Conservation (phyloP, 2,113 vertebrate species). For the Rhombomys opimus region DNA sequence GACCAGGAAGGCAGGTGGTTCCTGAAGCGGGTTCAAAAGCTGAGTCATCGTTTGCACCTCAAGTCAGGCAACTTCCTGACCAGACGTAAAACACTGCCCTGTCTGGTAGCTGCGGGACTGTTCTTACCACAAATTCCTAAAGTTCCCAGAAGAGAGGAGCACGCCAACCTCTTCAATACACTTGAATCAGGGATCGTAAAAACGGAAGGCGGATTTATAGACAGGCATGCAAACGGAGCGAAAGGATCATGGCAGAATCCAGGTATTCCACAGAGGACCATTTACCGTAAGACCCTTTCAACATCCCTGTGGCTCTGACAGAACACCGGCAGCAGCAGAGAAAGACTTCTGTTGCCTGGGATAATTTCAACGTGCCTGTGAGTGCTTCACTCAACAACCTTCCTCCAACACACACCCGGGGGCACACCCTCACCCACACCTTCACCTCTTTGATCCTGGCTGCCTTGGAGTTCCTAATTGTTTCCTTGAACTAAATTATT, state of each 20-base stretch:
- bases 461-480: background rate
- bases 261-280: background rate
- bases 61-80: background rate
- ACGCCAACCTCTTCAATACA: background rate
- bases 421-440: background rate
- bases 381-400: background rate
- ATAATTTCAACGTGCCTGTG: background rate
- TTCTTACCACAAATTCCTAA: background rate
- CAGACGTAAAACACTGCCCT: background rate
- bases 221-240: background rate
- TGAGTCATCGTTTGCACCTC: background rate
- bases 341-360: background rate
- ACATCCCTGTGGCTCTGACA: background rate
- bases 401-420: background rate
- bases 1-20: background rate
- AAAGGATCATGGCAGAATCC: background rate
- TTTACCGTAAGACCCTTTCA: background rate
- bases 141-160: background rate
- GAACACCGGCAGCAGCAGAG: background rate
- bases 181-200: background rate
- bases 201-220: background rate
- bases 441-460: background rate
- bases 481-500: background rate
- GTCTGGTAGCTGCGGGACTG: background rate
- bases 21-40: conserved; percentile 35